Conservation (phyloP, 2,888 invertebrate species). For the Scaeva pyrastri region DNA sequence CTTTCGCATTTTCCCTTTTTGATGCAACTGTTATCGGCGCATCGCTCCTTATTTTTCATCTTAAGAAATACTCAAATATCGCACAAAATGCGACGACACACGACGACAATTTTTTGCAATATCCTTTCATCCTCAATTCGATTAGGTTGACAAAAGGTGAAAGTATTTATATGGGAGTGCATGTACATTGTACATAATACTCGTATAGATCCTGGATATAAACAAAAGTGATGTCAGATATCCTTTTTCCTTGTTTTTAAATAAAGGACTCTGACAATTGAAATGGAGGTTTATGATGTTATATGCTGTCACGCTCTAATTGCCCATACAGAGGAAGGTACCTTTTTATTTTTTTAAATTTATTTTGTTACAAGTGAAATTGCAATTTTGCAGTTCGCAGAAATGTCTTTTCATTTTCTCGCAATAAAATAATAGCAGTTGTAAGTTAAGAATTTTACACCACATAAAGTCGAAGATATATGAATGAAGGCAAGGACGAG, state of each 20-base stretch:
- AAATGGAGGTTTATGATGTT: conserved; percentile 23
- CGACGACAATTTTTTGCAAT: conserved; percentile 60
- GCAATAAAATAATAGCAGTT: background rate
- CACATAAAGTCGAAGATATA: conserved; percentile 54
- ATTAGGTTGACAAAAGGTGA: conserved; percentile 71
- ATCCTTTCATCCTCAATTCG: conserved; percentile 57
- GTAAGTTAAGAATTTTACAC: conserved; percentile 56
- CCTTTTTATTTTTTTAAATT: conserved; percentile 65
- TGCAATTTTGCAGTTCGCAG: conserved; percentile 57
- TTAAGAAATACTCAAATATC: conserved; percentile 2
- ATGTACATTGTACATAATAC: too few relatives aligned
- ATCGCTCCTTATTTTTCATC: conserved; percentile 13
- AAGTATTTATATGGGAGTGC: conserved; percentile 66
- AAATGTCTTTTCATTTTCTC: conserved; percentile 37
- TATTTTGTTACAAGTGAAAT: conserved; percentile 73
- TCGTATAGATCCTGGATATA: background rate
- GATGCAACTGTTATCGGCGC: background rate
- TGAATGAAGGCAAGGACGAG: background rate
- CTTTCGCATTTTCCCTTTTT: conserved; percentile 31
- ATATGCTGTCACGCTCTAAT: conserved; percentile 68
- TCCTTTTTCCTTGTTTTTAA: conserved; percentile 6
- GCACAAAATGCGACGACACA: conserved; percentile 54
- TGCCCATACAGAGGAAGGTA: conserved; percentile 14
- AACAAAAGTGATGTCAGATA: conserved; percentile 53
- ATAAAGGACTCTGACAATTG: conserved; percentile 17